Percentiles rank a stretch among this genome's conserved stretches.
These are phyloP conservation scores for Megathymus violae DNA, from an alignment of 1,140 invertebrate genomes.

Conservation along the genomic window DNA sequence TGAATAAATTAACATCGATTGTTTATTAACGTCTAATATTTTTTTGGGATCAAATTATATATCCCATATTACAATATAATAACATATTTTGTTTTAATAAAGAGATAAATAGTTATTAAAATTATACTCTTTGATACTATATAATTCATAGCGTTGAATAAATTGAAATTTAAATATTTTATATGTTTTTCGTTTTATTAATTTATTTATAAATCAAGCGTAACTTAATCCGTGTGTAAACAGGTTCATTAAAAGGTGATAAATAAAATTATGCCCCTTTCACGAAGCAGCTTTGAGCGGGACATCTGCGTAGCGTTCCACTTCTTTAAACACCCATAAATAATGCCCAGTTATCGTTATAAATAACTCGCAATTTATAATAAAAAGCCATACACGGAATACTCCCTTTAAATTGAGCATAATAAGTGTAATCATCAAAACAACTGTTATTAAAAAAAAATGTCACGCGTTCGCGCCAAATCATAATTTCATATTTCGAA, in stretches of 20 bases:
- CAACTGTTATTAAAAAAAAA: conserved; percentile 58
- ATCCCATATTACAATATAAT: not conserved
- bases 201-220: conserved; percentile 46
- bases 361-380: conserved; percentile 52
- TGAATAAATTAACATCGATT: conserved; percentile 53
- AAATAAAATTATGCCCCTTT: conserved; percentile 78
- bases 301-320: conserved; percentile 64
- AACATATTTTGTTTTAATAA: conserved; percentile 5
- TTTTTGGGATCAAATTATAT: not conserved
- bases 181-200: conserved; percentile 2
- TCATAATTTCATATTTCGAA: conserved; percentile 79
- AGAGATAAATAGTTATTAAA: too few species aligned
- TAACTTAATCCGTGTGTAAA: conserved; percentile 57
- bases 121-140: too few species aligned
- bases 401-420: conserved; percentile 45
- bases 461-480: conserved; percentile 70
- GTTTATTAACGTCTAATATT: conserved; percentile 26
- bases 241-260: conserved; percentile 75
- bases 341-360: conserved; percentile 61
- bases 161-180: not conserved
- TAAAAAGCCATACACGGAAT: conserved; percentile 40
- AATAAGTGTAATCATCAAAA: conserved; percentile 55
- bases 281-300: conserved; percentile 59
- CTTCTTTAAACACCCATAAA: conserved; percentile 64
- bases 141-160: too few species aligned